These are phyloP conservation scores for Fregetta grallaria DNA, from an alignment of 2,113 vertebrate species.

Conservation along the genomic window DNA sequence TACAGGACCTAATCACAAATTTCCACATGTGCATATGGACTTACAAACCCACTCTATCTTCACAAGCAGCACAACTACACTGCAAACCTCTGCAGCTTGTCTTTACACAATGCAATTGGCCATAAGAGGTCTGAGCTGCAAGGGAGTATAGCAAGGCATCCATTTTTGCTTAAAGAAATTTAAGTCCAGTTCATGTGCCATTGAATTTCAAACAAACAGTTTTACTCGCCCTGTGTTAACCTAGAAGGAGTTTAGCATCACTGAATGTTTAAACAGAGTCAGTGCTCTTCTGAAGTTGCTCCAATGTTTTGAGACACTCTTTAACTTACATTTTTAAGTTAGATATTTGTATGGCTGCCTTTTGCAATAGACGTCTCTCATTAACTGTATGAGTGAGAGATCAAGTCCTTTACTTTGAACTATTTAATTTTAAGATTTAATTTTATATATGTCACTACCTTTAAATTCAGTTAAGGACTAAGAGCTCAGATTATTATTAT, in stretches of 20 bases:
- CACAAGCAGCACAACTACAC: neutral
- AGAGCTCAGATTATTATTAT: constrained; percentile 34
- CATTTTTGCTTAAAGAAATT: neutral
- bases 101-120: neutral
- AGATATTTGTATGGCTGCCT: neutral
- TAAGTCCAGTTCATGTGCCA: neutral
- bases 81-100: neutral
- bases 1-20: neutral
- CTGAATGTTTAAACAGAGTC: neutral
- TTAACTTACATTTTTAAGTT: neutral
- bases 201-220: neutral
- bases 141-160: neutral
- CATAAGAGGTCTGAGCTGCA: neutral
- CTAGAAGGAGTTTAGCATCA: neutral
- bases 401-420: constrained; percentile 28
- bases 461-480: constrained; percentile 56
- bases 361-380: neutral
- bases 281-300: neutral
- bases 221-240: neutral
- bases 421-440: constrained; percentile 40
- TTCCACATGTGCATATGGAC: neutral
- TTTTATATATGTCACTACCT: constrained; percentile 26
- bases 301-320: neutral
- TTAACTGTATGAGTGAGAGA: neutral
- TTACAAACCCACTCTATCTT: neutral